Conservation (phyloP, 2,797 vertebrate genomes). For the Bradypus variegatus region DNA sequence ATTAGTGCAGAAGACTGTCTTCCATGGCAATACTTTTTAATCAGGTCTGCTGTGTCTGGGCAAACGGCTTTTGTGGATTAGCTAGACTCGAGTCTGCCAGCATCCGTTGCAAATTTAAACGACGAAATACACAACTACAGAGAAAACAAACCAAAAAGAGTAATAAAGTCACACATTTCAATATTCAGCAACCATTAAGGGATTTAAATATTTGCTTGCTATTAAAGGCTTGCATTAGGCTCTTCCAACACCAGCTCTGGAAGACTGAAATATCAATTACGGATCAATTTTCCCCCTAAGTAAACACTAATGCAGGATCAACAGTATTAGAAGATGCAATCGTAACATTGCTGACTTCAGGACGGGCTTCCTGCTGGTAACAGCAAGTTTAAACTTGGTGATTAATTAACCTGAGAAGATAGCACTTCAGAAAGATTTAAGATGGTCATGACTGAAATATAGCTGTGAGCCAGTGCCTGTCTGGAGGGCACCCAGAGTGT, state of each 20-base stretch:
- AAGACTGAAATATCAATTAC: slow-evolving; percentile 75
- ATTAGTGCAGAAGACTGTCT: not conserved
- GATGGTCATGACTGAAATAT: slow-evolving; percentile 68
- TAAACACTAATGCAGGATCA: slow-evolving; percentile 75
- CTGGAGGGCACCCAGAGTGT: slow-evolving; percentile 22
- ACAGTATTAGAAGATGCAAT: slow-evolving; percentile 71
- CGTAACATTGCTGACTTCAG: slow-evolving; percentile 75
- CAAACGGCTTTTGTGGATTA: not conserved
- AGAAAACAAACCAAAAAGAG: slow-evolving; percentile 59
- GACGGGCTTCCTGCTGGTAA: slow-evolving; percentile 78
- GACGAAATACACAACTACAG: slow-evolving; percentile 34
- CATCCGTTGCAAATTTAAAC: not conserved
- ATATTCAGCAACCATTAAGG: slow-evolving; percentile 34
- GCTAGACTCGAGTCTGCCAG: slow-evolving; percentile 38
- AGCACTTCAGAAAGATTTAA: slow-evolving; percentile 78
- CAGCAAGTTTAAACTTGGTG: slow-evolving; percentile 79
- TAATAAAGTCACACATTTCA: slow-evolving; percentile 57
- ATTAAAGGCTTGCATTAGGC: slow-evolving; percentile 63
- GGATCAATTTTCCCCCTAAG: slow-evolving; percentile 73
- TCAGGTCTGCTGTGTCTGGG: slow-evolving; percentile 3
- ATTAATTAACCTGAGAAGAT: slow-evolving; percentile 81
- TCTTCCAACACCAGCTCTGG: slow-evolving; percentile 69
- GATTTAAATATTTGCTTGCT: slow-evolving; percentile 62
- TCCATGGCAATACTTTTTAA: slow-evolving; percentile 15
- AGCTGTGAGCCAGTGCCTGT: not conserved